Conservation (phyloP, 2,888 invertebrate genomes). For the Cheiracanthium punctorium region DNA sequence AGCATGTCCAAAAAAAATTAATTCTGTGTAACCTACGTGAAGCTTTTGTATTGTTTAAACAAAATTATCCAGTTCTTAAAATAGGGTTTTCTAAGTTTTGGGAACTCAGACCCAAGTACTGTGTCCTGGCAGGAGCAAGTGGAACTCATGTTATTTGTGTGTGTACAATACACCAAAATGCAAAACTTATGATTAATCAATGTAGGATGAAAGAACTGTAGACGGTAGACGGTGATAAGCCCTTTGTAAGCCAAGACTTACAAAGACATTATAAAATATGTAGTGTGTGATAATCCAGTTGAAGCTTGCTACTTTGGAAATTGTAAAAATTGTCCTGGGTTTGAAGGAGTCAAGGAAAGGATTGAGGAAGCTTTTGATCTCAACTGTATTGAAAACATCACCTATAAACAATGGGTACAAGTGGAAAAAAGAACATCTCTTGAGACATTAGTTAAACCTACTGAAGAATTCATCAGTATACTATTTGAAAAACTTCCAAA, state of each 20-base stretch:
- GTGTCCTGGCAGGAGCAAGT: conserved; percentile 18
- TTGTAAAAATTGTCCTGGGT: too few relatives aligned
- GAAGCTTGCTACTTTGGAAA: too few relatives aligned
- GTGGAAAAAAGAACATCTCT: neutral
- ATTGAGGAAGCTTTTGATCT: neutral
- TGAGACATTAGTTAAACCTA: too few relatives aligned
- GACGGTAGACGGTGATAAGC: neutral
- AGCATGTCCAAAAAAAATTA: conserved; percentile 17
- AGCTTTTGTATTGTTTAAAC: conserved; percentile 21
- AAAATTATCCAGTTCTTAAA: conserved; percentile 11
- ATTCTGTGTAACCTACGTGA: conserved; percentile 25
- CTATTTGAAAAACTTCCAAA: neutral
- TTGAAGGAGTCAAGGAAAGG: neutral
- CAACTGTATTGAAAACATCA: too few relatives aligned
- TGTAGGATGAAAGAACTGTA: neutral
- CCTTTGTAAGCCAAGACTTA: neutral
- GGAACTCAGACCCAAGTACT: conserved; percentile 24
- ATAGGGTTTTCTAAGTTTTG: conserved; percentile 48
- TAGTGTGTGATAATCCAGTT: too few relatives aligned
- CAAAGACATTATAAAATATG: neutral
- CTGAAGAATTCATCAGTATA: too few relatives aligned
- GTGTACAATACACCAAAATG: conserved; percentile 27
- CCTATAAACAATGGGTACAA: too few relatives aligned
- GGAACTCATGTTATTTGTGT: conserved; percentile 16
- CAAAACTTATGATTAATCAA: neutral